Evolutionary conservation across 2,797 vertebrate genomes (phyloP), one percentile per base, ranked within the genome.

Genomic region (Cossypha dichroa): DNA sequence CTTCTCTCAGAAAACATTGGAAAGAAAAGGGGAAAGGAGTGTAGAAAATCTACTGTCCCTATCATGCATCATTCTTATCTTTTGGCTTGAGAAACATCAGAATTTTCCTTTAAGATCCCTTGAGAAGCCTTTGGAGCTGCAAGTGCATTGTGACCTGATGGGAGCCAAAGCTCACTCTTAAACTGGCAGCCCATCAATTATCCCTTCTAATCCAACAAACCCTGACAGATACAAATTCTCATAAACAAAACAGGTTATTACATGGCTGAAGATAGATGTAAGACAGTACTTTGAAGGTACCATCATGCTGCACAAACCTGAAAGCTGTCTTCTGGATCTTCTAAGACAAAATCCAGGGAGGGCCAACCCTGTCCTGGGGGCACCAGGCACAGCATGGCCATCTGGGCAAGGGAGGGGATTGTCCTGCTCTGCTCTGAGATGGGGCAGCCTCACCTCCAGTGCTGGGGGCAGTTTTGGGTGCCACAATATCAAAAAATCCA

Each of bases 171-270:
- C 25, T 82, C 77, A 56, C 36, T 73, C 68, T 66, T 40, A 95
- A 94, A 51, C 69, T 49, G 49, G 38, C 11, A 88, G 84, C 23
- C n/a, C 74, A 93, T 33, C 1, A 2, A 78, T 95, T 92, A 90
- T 56, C 59, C 67, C 40, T 88, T 93, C 85, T 85, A 87, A 94
- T 92, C 58, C 73, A 85, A 93, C 9, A 22, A 82, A 83, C 59
- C n/a, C 60, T 79, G 55, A 88, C 58, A 94, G 45, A n/a, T 79
- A 34, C 76, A 93, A 96, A 95, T 96, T 95, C 88, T 96, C 79
- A 90, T 90, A 86, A 73, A 86, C 4, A 82, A 85, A 88, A 58
- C 18, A 75, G 81, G 85, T 95, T 86, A 92, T 77, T 87, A 87
- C 68, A 46, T 41, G 60, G 29, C 62, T 85, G 80, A 77, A 93